phyloP scores from a whole-genome alignment of 2,888 invertebrate species.

The Muscina levida region DNA sequence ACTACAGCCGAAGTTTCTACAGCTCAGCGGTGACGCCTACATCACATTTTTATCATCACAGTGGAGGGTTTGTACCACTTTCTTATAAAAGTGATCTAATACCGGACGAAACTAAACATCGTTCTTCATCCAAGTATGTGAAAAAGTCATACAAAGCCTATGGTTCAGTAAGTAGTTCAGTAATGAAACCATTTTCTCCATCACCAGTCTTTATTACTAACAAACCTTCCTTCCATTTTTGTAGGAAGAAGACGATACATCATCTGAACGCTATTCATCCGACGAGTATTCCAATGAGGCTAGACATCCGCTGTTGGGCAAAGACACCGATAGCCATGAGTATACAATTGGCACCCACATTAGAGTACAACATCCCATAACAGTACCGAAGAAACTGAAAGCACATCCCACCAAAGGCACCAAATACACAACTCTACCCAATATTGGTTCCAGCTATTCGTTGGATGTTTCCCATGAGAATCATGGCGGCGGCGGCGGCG shows the following conservation, averaged over 20 bases:
- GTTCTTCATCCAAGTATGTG: constrained; percentile 59
- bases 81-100: constrained; percentile 70
- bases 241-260: constrained; percentile 75
- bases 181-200: background rate
- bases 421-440: constrained; percentile 68
- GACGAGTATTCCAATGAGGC: constrained; percentile 74
- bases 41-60: constrained; percentile 61
- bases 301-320: constrained; percentile 59
- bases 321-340: constrained; percentile 74
- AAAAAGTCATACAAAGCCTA: constrained; percentile 73
- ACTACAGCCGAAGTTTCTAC: constrained; percentile 70
- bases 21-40: constrained; percentile 70
- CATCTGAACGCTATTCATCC: constrained; percentile 72
- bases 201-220: too few relatives aligned
- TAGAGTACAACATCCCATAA: constrained; percentile 75
- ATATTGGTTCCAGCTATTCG: constrained; percentile 51
- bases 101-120: constrained; percentile 73
- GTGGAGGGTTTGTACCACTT: constrained; percentile 65
- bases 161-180: constrained; percentile 70
- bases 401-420: constrained; percentile 68
- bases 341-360: constrained; percentile 77
- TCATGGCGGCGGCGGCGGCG: constrained; percentile 66
- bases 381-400: constrained; percentile 72
- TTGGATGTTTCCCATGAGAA: constrained; percentile 69
- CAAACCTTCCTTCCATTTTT: background rate